A percentile compares a stretch with the other conserved stretches of the same genome.
These are phyloP conservation scores for Penaeus monodon DNA, from an alignment of 2,888 invertebrate species.

Conservation along the genomic window DNA sequence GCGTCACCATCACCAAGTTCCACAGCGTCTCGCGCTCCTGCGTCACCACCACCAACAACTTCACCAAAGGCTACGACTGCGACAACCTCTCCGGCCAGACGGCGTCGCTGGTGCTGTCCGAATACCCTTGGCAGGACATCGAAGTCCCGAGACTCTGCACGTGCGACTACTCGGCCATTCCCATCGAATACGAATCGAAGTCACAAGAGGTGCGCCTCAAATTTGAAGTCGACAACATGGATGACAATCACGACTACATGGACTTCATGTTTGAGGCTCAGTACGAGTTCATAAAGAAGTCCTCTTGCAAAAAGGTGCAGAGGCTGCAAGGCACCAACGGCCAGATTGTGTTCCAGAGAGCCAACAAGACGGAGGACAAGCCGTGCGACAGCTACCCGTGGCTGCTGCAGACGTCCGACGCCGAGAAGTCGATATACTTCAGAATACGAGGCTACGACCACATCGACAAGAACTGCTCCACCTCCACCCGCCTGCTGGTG, in stretches of 20 bases:
- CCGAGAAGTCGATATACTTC: conserved; percentile 61
- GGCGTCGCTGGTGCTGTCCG: conserved; percentile 62
- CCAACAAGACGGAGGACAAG: conserved; percentile 56
- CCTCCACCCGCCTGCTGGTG: conserved; percentile 56
- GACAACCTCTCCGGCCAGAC: conserved; percentile 52
- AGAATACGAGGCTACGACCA: conserved; percentile 64
- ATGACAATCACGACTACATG: conserved; percentile 59
- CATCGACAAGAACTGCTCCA: conserved; percentile 62
- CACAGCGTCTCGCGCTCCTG: conserved; percentile 58
- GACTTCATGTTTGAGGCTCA: conserved; percentile 65
- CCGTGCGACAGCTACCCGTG: conserved; percentile 64
- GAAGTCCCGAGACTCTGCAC: conserved; percentile 63
- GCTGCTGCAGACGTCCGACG: conserved; percentile 62
- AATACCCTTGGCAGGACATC: conserved; percentile 64
- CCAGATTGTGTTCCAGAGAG: conserved; percentile 59
- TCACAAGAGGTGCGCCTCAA: conserved; percentile 58
- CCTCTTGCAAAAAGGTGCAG: conserved; percentile 61
- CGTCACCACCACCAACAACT: conserved; percentile 62
- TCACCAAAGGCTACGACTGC: conserved; percentile 59
- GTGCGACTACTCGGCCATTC: conserved; percentile 56
- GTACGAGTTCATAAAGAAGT: conserved; percentile 63
- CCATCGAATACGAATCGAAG: conserved; percentile 59
- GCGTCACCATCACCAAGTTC: conserved; percentile 62
- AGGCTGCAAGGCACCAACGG: conserved; percentile 62
- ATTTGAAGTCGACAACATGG: conserved; percentile 64